phyloP scores from a whole-genome alignment of 1,140 invertebrate genomes.

The Sarcophaga bullata region DNA sequence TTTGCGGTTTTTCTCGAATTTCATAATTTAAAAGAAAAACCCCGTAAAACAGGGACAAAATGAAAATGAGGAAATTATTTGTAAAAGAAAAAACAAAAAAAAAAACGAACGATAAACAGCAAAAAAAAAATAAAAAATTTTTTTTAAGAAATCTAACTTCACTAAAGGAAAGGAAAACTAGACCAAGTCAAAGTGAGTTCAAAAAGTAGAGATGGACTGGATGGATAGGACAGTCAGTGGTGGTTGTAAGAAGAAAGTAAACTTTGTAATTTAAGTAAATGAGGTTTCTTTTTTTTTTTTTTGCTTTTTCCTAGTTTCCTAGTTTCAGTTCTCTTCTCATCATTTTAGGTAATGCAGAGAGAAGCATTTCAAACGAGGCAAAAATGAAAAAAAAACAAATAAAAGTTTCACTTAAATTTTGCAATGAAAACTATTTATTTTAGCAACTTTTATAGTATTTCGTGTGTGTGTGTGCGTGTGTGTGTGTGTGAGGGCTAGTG shows the following conservation, averaged over 20 bases:
- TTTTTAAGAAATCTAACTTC: no score
- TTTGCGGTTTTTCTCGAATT: background rate
- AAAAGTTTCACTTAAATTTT: background rate
- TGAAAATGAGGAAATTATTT: no score
- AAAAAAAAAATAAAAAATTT: no score
- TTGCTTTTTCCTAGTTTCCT: no score
- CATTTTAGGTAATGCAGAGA: background rate
- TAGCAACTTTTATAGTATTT: background rate
- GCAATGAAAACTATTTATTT: background rate
- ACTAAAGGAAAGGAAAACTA: background rate
- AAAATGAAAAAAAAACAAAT: no score
- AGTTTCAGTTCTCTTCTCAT: background rate
- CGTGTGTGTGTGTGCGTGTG: no score
- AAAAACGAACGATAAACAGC: no score
- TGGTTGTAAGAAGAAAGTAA: background rate
- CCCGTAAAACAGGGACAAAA: no score
- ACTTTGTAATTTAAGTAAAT: slow-evolving; percentile 27
- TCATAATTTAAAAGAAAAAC: background rate
- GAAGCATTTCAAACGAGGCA: no score
- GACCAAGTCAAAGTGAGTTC: background rate
- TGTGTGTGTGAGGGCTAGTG: no score
- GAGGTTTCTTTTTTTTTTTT: slow-evolving; percentile 9
- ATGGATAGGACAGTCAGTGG: background rate
- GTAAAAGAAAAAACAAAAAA: no score
- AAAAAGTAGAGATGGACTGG: background rate